Evolutionary conservation across 2,797 vertebrate genomes (phyloP).

Genomic region (Cheirogaleus major): DNA sequence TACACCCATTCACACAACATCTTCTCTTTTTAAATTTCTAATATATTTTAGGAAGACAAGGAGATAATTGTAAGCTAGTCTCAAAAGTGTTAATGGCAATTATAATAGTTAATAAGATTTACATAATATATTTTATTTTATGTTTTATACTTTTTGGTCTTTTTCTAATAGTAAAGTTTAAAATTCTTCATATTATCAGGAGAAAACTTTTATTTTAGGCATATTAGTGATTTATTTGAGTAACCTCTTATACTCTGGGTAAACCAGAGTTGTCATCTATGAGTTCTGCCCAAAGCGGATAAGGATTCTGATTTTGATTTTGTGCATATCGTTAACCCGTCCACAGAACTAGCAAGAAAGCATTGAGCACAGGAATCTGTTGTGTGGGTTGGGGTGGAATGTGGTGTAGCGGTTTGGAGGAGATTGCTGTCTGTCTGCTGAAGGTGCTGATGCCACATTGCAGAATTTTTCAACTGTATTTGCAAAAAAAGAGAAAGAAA

Average conservation of each 20-base stretch:
- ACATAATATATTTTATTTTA: background rate
- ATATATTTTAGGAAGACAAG: background rate
- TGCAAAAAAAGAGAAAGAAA: background rate
- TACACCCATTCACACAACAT: accelerated
- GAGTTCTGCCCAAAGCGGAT: background rate
- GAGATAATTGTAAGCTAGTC: background rate
- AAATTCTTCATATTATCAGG: background rate
- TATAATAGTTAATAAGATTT: background rate
- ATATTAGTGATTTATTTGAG: background rate
- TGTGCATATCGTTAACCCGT: background rate
- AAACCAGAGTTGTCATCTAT: background rate
- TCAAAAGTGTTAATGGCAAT: background rate
- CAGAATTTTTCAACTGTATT: background rate
- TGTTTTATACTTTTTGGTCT: background rate
- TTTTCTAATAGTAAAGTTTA: background rate
- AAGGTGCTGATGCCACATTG: background rate
- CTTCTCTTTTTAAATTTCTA: background rate
- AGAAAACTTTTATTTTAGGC: background rate
- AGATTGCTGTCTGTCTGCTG: background rate
- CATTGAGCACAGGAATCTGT: background rate
- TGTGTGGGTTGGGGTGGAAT: accelerated
- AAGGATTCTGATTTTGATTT: background rate
- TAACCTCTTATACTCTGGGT: background rate
- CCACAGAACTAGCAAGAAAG: background rate
- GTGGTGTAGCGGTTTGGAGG: background rate